Evolutionary conservation across 2,888 invertebrate species (phyloP).

Genomic region (Agonopterix alstromeriana): DNA sequence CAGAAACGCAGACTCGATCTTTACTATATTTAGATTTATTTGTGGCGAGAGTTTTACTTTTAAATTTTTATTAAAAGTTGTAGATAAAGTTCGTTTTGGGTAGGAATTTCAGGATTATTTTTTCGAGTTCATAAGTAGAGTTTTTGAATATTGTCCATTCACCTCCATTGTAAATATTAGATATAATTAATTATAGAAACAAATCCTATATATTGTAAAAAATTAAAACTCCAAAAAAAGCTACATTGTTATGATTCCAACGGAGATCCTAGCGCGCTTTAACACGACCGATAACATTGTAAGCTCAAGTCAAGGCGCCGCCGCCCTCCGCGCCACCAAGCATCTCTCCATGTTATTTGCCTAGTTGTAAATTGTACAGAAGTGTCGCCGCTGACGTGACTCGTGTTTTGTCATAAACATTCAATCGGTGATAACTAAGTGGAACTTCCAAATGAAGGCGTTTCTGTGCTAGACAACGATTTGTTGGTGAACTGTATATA

Average conservation of each 20-base stretch:
- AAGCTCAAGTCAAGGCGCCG: constrained; percentile 46
- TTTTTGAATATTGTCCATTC: constrained; percentile 70
- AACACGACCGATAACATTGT: constrained; percentile 53
- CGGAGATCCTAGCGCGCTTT: constrained; percentile 53
- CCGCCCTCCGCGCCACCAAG: constrained; percentile 14
- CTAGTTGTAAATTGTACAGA: constrained; percentile 33
- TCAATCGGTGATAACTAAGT: constrained; percentile 17
- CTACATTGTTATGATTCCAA: constrained; percentile 67
- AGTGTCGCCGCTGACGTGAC: constrained; percentile 29
- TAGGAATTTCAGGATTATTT: constrained; percentile 65
- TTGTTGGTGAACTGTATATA: constrained; percentile 5
- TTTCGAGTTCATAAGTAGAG: constrained; percentile 65
- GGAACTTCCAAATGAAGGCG: constrained; percentile 15
- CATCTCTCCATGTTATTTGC: constrained; percentile 21
- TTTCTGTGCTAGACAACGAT: constrained; percentile 12
- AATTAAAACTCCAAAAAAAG: constrained; percentile 73
- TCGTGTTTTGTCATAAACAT: constrained; percentile 30
- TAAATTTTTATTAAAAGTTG: constrained; percentile 68
- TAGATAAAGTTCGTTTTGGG: constrained; percentile 74
- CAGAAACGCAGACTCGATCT: constrained; percentile 59
- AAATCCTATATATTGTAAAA: constrained; percentile 77
- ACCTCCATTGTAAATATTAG: constrained; percentile 77
- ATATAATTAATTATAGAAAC: constrained; percentile 75
- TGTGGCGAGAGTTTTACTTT: constrained; percentile 68
- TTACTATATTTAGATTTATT: constrained; percentile 57